Evolutionary conservation across 2,888 invertebrate species (phyloP).

Genomic region (Rhagophthalmus giganteus): DNA sequence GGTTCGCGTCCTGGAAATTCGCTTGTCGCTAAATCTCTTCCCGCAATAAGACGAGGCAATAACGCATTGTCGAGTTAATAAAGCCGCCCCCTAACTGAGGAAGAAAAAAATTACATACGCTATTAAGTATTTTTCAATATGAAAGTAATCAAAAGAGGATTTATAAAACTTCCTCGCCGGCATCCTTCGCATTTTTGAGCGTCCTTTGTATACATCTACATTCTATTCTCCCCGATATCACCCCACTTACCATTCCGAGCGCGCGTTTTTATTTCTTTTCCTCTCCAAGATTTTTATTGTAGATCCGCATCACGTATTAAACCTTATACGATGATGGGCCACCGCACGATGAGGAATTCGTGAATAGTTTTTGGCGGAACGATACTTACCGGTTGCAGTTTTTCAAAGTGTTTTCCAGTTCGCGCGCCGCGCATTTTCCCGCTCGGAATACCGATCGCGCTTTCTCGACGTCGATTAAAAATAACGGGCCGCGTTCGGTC

Average conservation of each 20-base stretch:
- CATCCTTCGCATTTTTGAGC: constrained; percentile 19
- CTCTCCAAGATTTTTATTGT: constrained; percentile 32
- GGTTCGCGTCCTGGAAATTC: no score
- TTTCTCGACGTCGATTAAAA: no score
- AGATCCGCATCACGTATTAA: constrained; percentile 35
- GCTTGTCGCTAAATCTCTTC: no score
- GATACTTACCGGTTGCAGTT: constrained; percentile 10
- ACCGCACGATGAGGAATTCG: constrained; percentile 27
- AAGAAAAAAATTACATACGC: no score
- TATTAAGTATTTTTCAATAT: constrained; percentile 21
- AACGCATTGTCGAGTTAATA: no score
- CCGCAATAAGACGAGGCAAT: no score
- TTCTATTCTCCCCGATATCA: constrained; percentile 25
- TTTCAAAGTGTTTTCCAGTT: no score
- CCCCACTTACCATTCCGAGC: constrained; percentile 32
- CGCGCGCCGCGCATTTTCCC: no score
- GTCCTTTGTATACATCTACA: constrained; percentile 25
- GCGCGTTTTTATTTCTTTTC: constrained; percentile 32
- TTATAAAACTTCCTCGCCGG: constrained; percentile 16
- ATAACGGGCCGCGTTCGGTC: no score
- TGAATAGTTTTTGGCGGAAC: constrained; percentile 25
- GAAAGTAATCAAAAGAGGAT: constrained; percentile 13
- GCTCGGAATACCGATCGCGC: no score
- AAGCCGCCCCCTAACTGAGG: no score
- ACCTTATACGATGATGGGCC: constrained; percentile 33